A percentile compares a stretch with the other conserved stretches of the same genome.
Conservation (phyloP, 2,797 vertebrate genomes). For the Oreochromis grahami region DNA sequence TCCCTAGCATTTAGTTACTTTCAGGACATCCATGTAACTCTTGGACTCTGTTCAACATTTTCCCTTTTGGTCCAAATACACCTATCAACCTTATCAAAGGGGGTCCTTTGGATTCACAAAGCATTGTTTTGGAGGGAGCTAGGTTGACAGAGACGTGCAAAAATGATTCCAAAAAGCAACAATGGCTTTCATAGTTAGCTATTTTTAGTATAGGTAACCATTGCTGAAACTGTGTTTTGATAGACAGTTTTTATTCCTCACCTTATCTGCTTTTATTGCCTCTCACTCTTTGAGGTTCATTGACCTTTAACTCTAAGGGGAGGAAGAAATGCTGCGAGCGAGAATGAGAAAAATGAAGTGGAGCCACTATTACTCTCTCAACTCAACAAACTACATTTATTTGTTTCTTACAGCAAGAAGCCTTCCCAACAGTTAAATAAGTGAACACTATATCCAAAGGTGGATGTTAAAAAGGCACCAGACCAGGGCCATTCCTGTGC, state of each 20-base stretch:
- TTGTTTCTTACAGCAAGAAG: neutral
- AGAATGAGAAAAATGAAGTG: neutral
- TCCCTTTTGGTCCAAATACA: neutral
- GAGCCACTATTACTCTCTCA: neutral
- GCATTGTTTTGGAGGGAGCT: neutral
- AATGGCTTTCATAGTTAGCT: neutral
- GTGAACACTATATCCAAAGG: neutral
- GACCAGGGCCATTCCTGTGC: neutral
- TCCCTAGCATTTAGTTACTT: neutral
- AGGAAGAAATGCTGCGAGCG: neutral
- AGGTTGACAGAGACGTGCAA: neutral
- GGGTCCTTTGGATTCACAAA: neutral
- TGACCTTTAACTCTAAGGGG: neutral
- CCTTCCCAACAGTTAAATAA: neutral
- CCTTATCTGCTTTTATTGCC: neutral
- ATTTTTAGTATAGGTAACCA: neutral
- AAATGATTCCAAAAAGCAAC: neutral
- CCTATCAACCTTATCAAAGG: neutral
- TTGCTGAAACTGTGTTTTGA: neutral
- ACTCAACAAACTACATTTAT: neutral
- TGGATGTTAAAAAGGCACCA: neutral
- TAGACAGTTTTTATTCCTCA: neutral
- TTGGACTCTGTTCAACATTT: neutral
- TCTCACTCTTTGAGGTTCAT: neutral
- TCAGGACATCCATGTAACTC: neutral